Percentiles rank a stretch among this genome's conserved stretches.
These are phyloP conservation scores for Venustaconcha ellipsiformis DNA, from an alignment of 1,140 invertebrate genomes.

Conservation along the genomic window DNA sequence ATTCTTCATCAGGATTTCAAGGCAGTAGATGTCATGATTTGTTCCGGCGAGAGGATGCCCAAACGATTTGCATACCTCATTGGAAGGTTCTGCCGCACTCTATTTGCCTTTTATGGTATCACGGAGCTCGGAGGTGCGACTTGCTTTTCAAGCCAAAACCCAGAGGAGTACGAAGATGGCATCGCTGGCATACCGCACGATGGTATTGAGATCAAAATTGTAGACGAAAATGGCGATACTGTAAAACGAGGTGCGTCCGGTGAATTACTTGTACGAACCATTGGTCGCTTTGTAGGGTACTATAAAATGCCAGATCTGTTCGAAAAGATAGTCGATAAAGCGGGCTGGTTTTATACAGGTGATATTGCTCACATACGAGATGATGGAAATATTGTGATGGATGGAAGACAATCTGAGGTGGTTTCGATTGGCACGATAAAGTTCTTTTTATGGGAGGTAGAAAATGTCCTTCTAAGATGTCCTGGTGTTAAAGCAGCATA, in stretches of 20 bases:
- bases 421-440: conserved; percentile 9
- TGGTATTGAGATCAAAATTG: conserved; percentile 35
- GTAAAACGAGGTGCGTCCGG: conserved; percentile 13
- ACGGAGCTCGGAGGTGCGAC: conserved; percentile 15
- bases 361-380: conserved; percentile 17
- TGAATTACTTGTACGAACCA: conserved; percentile 15
- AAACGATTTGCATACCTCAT: not conserved
- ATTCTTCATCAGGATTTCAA: conserved; percentile 2
- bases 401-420: conserved; percentile 13
- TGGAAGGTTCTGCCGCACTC: not conserved
- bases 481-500: not conserved
- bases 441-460: conserved; percentile 16
- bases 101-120: conserved; percentile 12
- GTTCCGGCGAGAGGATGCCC: conserved; percentile 10
- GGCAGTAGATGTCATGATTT: conserved; percentile 3
- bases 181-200: conserved; percentile 21
- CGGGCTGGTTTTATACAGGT: conserved; percentile 26
- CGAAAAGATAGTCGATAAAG: conserved; percentile 11
- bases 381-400: conserved; percentile 10
- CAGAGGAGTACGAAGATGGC: conserved; percentile 13
- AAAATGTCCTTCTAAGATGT: conserved; percentile 1
- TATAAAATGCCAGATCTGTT: not conserved
- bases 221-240: conserved; percentile 11
- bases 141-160: not conserved
- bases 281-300: conserved; percentile 4